Base-by-base conservation (phyloP, 2,888 invertebrate species). In the Conops quadrifasciatus region DNA sequence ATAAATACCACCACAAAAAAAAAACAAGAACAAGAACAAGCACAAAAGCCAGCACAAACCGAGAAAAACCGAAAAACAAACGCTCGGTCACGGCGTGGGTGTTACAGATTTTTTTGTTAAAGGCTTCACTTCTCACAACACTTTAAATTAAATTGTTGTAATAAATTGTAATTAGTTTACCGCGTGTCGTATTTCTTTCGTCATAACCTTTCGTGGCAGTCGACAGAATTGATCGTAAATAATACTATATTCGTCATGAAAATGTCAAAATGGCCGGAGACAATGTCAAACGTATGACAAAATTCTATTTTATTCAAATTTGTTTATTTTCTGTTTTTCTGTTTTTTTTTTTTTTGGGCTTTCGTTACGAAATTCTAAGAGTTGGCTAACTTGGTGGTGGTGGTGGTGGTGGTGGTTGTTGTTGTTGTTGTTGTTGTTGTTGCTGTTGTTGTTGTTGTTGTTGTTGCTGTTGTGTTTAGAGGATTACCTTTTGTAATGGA, bases 241-340 rank as follows among this genome's bases (percentile, higher is more conserved):
- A 24, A 58, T 15, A 24, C 11, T 15, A 1, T 11, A 58, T 58
- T 2, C 26, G 16, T 2, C 58, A 28, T 26, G 1, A 11, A 59
- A 67, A 67, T 59, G 59, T 60, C 59, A 67, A 49, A 59, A 28
- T 67, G 67, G 58, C 67, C 56, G 64, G 26, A 9, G n/a, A 16
- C 30, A 51, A 45, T 51, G 26, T 64, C 64, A 64, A 7, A 26
- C 15, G 49, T 49, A n/a, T n/a, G n/a, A 24, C 47, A 1, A 15
- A 24, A 24, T n/a, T n/a, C n/a, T n/a, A n/a, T n/a, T n/a, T n/a
- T n/a, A n/a, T n/a, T n/a, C n/a, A n/a, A n/a, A n/a, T n/a, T n/a
- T n/a, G n/a, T 30, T 15, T 28, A 26, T 28, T 28, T 28, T 16
- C 28, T n/a, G n/a, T n/a, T n/a, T n/a, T n/a, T n/a, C n/a, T n/a